Evolutionary conservation across 2,797 vertebrate species (phyloP).

Genomic region (Rachycentron canadum): DNA sequence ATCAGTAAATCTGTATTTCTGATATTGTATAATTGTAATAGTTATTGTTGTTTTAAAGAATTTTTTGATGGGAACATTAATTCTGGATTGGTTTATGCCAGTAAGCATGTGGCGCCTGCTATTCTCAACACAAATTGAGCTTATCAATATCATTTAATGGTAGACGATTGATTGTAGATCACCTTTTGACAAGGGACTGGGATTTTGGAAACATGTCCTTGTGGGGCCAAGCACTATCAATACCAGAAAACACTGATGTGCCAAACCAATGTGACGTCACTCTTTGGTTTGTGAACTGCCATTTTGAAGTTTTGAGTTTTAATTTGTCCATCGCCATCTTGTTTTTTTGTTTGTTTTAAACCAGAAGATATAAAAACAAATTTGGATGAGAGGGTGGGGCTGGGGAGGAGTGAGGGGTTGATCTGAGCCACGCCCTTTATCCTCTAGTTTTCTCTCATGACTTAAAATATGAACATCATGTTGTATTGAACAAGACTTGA

Average conservation of each 20-base stretch:
- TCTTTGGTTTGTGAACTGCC: too few species aligned
- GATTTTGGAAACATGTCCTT: background rate
- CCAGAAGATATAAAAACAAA: too few species aligned
- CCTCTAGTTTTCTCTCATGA: too few species aligned
- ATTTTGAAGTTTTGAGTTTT: too few species aligned
- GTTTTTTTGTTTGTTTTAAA: too few species aligned
- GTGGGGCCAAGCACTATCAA: constrained; percentile 4
- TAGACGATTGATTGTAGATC: background rate
- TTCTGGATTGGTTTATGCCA: background rate
- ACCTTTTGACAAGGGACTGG: background rate
- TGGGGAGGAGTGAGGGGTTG: too few species aligned
- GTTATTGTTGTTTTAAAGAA: background rate
- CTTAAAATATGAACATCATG: too few species aligned
- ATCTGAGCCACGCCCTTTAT: too few species aligned
- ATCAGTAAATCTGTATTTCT: background rate
- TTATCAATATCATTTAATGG: background rate
- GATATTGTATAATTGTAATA: background rate
- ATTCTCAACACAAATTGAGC: background rate
- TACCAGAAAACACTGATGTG: background rate
- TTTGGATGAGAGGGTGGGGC: too few species aligned
- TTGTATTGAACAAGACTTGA: too few species aligned
- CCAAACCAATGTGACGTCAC: too few species aligned
- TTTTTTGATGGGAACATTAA: background rate
- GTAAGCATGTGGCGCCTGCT: background rate
- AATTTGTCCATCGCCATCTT: too few species aligned